Percentiles rank a stretch among this genome's conserved stretches.
Evolutionary conservation across 2,888 invertebrate species (phyloP).

Genomic region (Branchipolynoe longqiensis): DNA sequence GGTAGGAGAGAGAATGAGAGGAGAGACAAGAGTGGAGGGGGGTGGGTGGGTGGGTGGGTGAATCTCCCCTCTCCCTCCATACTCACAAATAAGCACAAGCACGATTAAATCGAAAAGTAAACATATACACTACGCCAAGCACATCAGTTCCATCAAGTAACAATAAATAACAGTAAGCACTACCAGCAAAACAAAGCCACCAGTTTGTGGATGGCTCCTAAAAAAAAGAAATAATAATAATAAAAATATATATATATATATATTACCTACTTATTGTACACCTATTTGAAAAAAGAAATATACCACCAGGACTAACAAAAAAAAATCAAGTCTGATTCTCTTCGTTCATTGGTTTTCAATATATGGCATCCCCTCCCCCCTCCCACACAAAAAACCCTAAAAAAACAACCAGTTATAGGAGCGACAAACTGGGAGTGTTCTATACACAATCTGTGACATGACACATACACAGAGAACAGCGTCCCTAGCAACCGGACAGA

Average conservation of each 20-base stretch:
- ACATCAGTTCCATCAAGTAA: background rate
- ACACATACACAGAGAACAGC: conserved; percentile 4
- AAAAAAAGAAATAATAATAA: conserved; percentile 18
- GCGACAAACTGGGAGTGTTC: conserved; percentile 3
- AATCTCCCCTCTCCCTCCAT: too few species aligned
- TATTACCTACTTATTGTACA: conserved; percentile 2
- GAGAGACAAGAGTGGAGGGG: too few species aligned
- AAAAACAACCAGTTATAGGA: background rate
- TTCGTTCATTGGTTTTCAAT: too few species aligned
- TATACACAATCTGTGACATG: background rate
- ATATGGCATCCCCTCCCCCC: too few species aligned
- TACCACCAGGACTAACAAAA: too few species aligned
- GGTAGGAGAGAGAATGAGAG: too few species aligned
- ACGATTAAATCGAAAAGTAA: background rate
- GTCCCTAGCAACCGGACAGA: conserved; percentile 11
- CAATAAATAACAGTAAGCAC: background rate
- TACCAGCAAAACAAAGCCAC: conserved; percentile 38
- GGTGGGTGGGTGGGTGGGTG: too few species aligned
- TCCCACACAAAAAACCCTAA: too few species aligned
- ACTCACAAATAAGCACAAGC: too few species aligned
- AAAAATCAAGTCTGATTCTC: too few species aligned
- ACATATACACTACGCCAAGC: conserved; percentile 12
- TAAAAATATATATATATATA: background rate
- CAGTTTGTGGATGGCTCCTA: background rate
- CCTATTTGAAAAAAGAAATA: too few species aligned